Base-by-base conservation (phyloP, 2,113 vertebrate genomes). In the Oryzias melastigma region DNA sequence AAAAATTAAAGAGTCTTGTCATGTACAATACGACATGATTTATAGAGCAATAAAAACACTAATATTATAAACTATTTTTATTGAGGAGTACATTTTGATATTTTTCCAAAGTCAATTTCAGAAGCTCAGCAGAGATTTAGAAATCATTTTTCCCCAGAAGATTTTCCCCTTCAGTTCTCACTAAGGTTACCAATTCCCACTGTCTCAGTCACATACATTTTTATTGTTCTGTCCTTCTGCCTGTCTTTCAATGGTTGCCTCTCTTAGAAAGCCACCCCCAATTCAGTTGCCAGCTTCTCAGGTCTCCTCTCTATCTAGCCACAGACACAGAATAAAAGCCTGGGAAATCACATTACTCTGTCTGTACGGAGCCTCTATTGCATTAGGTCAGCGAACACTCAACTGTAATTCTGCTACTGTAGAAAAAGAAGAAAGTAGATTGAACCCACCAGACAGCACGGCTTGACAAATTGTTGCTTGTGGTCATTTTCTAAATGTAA, bases 301-400 rank as follows among this genome's bases (percentile, higher is more conserved):
- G 59, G 62, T 62, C 67, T 57, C 66, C 75, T 81, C 80, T 83
- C 80, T 63, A 80, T 86, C 80, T 73, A 71, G 77, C 77, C 35
- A 57, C 86, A 89, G 87, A 87, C 84, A 87, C 84, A 78, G 79
- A 85, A 88, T 87, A 86, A 88, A 85, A 89, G 85, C 73, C 67
- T 16, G 44, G 66, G 62, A 89, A 90, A 91, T 91, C 83, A 81
- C 81, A 90, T 91, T 89, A 91, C 68, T 65, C 43, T 35, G 71
- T 77, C 76, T 53, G 65, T 81, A 81, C 82, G 85, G 75, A 80
- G 79, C 72, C 77, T 83, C 81, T 83, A 90, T 89, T 89, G 68
- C 75, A 85, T 90, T 89, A 87, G 74, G 82, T 66, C 79, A 73
- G 80, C 72, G 45, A 80, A 85, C 84, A 84, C 82, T 87, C 80